phyloP scores from a whole-genome alignment of 2,797 vertebrate species.

The Coregonus sp. region DNA sequence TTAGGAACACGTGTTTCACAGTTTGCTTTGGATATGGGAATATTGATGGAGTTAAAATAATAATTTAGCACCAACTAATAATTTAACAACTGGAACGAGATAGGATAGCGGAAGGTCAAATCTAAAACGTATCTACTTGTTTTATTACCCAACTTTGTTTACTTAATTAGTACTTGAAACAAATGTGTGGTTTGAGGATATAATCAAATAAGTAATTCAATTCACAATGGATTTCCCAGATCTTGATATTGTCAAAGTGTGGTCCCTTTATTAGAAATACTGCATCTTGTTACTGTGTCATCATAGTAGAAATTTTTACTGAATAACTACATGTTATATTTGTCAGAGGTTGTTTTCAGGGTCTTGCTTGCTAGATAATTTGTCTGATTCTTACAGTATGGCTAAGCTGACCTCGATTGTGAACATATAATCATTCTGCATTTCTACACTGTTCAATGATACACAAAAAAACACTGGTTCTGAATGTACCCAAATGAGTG shows the following conservation, averaged over 20 bases:
- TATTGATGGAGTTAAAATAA: conserved; percentile 22
- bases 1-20: neutral
- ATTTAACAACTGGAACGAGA: conserved; percentile 18
- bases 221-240: neutral
- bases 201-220: neutral
- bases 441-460: neutral
- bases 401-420: neutral
- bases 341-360: neutral
- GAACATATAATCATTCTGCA: neutral
- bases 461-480: neutral
- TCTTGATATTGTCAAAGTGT: neutral
- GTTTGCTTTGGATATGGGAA: conserved; percentile 21
- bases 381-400: conserved; percentile 1
- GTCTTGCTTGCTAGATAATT: neutral
- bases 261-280: neutral
- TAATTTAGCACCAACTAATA: conserved; percentile 28
- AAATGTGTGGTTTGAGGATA: neutral
- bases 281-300: neutral
- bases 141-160: conserved; percentile 5
- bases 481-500: neutral
- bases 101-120: conserved; percentile 12
- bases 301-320: neutral
- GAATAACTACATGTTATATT: neutral
- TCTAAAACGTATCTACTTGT: conserved; percentile 14
- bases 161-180: conserved; percentile 1